Conservation (phyloP, 2,113 vertebrate genomes). For the Mus spicilegus region DNA sequence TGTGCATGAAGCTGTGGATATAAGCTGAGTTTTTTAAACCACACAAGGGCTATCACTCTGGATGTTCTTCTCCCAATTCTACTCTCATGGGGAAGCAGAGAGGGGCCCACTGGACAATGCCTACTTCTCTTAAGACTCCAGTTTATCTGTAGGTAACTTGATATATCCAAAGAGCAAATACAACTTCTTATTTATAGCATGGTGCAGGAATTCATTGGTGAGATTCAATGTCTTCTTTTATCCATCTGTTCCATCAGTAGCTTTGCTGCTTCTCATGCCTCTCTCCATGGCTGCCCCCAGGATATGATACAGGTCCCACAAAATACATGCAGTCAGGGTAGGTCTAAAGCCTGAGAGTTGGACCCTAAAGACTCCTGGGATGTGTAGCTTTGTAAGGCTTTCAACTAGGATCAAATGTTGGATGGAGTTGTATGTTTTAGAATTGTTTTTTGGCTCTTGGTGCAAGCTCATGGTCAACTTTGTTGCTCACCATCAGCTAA, state of each 20-base stretch:
- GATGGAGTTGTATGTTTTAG: background rate
- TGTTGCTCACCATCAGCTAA: background rate
- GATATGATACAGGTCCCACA: background rate
- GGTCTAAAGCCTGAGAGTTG: background rate
- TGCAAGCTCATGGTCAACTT: background rate
- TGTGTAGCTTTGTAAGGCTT: background rate
- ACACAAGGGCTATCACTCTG: background rate
- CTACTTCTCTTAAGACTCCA: background rate
- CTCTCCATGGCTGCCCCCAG: background rate
- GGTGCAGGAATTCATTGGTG: background rate
- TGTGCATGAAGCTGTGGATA: background rate
- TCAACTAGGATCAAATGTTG: background rate
- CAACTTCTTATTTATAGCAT: background rate
- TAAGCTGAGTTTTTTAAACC: background rate
- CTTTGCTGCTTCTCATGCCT: background rate
- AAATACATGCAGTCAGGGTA: background rate
- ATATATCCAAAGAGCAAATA: background rate
- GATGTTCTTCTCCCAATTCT: background rate
- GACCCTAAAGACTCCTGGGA: background rate
- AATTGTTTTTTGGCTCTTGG: background rate
- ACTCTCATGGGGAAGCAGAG: background rate
- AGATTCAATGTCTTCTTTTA: background rate
- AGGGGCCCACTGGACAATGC: background rate
- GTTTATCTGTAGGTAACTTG: background rate
- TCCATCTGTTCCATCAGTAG: background rate